Percentiles rank a stretch among this genome's conserved stretches.
Evolutionary conservation across 1,140 invertebrate species (phyloP).

Genomic region (Piezodorus guildinii): DNA sequence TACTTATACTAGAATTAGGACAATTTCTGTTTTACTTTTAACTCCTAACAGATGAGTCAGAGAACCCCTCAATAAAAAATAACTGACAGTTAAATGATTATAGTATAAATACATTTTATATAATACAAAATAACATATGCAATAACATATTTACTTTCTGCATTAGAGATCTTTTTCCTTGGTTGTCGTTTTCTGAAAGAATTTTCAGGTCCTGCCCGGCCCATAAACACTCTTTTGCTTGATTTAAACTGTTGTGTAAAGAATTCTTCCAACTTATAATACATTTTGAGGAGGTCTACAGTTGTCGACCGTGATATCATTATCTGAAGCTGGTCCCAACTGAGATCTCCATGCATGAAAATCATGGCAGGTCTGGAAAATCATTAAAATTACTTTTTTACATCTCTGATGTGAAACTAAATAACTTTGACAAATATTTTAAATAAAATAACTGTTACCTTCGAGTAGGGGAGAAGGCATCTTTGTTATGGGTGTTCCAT

Average conservation of each 20-base stretch:
- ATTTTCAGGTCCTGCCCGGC: constrained; percentile 9
- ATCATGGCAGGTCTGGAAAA: constrained; percentile 68
- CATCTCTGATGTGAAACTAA: too few species aligned
- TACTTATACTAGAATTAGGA: too few species aligned
- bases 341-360: constrained; percentile 82
- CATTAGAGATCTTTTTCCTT: constrained; percentile 19
- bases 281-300: constrained; percentile 92
- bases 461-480: constrained; percentile 43
- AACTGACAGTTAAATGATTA: too few species aligned
- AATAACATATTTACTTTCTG: constrained; percentile 17
- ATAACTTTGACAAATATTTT: too few species aligned
- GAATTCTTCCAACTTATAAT: constrained; percentile 91
- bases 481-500: constrained; percentile 46
- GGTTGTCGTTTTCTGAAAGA: constrained; percentile 20
- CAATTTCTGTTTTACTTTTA: too few species aligned
- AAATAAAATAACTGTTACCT: constrained; percentile 31
- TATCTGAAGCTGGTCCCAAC: constrained; percentile 90
- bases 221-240: constrained; percentile 68
- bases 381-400: background rate
- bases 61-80: too few species aligned
- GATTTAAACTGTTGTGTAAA: constrained; percentile 92
- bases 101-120: too few species aligned
- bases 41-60: too few species aligned
- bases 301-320: constrained; percentile 95
- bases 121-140: background rate